Evolutionary conservation across 2,113 vertebrate species (phyloP).

Genomic region (Indicator maculatus): DNA sequence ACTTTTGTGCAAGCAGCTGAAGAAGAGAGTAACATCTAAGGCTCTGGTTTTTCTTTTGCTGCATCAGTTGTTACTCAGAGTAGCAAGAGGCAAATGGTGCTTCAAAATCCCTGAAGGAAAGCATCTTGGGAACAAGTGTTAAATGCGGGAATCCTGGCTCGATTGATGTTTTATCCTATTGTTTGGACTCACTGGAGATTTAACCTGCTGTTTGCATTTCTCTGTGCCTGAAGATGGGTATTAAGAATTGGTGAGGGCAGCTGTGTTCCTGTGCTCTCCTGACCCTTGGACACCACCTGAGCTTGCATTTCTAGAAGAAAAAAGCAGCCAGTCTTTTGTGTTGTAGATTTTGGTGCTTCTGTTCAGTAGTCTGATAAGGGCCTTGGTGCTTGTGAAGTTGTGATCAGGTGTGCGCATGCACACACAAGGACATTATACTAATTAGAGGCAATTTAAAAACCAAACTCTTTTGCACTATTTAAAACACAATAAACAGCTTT

Average conservation of each 20-base stretch:
- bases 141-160: neutral
- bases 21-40: neutral
- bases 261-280: neutral
- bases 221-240: neutral
- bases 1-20: neutral
- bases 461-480: slow-evolving; percentile 69
- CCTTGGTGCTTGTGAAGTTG: neutral
- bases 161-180: neutral
- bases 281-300: neutral
- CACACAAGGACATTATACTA: slow-evolving; percentile 38
- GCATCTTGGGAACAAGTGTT: neutral
- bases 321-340: neutral
- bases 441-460: slow-evolving; percentile 68
- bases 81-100: neutral
- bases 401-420: slow-evolving; percentile 54
- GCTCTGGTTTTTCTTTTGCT: neutral
- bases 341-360: neutral
- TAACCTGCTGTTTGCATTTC: neutral
- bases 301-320: neutral
- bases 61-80: neutral
- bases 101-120: neutral
- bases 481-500: slow-evolving; percentile 73
- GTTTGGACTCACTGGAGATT: neutral
- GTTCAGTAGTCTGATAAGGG: neutral
- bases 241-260: neutral